Percentiles rank a stretch among this genome's conserved stretches.
Evolutionary conservation across 2,797 vertebrate genomes (phyloP).

Genomic region (Neosilurus mollespiculum): DNA sequence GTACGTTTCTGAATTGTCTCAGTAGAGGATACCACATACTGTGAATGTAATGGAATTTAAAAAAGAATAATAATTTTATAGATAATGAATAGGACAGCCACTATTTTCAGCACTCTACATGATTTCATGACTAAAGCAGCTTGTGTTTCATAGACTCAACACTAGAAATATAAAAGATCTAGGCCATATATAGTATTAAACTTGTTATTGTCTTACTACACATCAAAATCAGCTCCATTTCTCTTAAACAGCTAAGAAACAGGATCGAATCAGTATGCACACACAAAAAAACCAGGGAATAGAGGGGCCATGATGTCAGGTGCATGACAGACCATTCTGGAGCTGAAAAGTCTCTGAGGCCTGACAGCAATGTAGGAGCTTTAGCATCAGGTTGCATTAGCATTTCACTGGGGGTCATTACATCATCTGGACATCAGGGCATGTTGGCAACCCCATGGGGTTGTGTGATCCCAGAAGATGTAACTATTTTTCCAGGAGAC

Average conservation of each 20-base stretch:
- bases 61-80: neutral
- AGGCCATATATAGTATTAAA: neutral
- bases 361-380: constrained; percentile 44
- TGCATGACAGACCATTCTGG: constrained; percentile 43
- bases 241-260: neutral
- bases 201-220: neutral
- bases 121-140: constrained; percentile 2
- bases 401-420: constrained; percentile 50
- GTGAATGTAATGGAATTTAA: neutral
- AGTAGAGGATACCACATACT: neutral
- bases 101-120: neutral
- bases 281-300: neutral
- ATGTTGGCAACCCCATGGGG: constrained; percentile 39
- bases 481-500: constrained; percentile 51
- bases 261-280: constrained; percentile 26
- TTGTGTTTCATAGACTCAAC: neutral
- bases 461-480: constrained; percentile 48
- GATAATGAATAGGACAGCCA: neutral
- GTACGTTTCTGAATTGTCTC: neutral
- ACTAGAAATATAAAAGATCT: neutral
- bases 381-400: constrained; percentile 51
- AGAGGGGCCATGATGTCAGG: constrained; percentile 22
- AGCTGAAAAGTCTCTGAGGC: constrained; percentile 44
- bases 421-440: constrained; percentile 53
- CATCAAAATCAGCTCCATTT: constrained; percentile 9